phyloP scores from a whole-genome alignment of 2,113 vertebrate genomes.

The Shinisaurus crocodilurus region DNA sequence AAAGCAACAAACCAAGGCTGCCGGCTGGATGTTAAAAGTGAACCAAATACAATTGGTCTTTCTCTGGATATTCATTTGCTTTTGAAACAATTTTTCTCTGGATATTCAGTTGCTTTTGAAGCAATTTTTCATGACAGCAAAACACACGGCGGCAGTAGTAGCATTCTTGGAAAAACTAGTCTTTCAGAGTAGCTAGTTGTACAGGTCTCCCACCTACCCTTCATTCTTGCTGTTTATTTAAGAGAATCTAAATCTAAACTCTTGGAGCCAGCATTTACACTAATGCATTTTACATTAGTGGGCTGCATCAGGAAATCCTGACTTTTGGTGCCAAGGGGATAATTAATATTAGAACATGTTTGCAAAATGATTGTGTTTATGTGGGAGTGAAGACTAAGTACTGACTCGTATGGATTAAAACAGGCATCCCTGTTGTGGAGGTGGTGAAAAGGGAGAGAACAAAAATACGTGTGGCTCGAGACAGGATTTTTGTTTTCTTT shows the following conservation, averaged over 20 bases:
- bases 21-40: conserved; percentile 53
- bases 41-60: conserved; percentile 55
- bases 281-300: conserved; percentile 85
- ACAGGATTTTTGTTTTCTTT: conserved; percentile 23
- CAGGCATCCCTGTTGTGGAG: conserved; percentile 66
- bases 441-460: conserved; percentile 52
- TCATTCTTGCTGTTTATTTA: conserved; percentile 74
- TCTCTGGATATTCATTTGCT: conserved; percentile 57
- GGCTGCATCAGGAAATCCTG: conserved; percentile 82
- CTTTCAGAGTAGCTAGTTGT: conserved; percentile 67
- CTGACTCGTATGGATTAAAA: conserved; percentile 70
- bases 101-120: conserved; percentile 61
- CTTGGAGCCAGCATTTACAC: conserved; percentile 79
- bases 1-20: neutral
- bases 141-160: conserved; percentile 64
- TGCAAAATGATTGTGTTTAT: conserved; percentile 85
- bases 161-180: conserved; percentile 54
- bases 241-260: conserved; percentile 77
- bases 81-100: conserved; percentile 63
- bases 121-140: conserved; percentile 71
- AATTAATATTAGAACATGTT: conserved; percentile 86
- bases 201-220: neutral
- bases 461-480: conserved; percentile 59
- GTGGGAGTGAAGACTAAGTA: conserved; percentile 78
- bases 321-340: conserved; percentile 81